phyloP scores from a whole-genome alignment of 1,140 invertebrate genomes.

The Drosophila seguyi region DNA sequence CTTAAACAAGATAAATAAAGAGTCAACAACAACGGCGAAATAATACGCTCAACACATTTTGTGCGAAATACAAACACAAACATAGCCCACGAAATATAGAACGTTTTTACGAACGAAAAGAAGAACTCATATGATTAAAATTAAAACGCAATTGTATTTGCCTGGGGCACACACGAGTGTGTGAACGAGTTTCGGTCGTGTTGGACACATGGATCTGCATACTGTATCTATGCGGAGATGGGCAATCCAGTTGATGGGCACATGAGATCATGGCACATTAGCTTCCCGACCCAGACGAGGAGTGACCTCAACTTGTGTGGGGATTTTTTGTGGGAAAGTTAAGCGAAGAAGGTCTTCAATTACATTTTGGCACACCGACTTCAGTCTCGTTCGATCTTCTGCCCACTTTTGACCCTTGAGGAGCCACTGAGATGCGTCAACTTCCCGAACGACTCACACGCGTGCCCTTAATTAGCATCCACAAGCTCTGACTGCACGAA shows the following conservation, averaged over 20 bases:
- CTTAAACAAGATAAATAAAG: slow-evolving; percentile 38
- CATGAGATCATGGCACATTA: slow-evolving; percentile 69
- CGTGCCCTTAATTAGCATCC: slow-evolving; percentile 67
- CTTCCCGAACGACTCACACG: slow-evolving; percentile 41
- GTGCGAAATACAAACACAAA: slow-evolving; percentile 40
- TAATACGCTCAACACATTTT: slow-evolving; percentile 69
- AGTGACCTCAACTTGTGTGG: slow-evolving; percentile 29
- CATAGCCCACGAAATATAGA: slow-evolving; percentile 40
- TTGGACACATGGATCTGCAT: slow-evolving; percentile 18
- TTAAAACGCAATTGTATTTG: slow-evolving; percentile 77
- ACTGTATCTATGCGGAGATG: slow-evolving; percentile 41
- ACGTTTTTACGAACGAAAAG: slow-evolving; percentile 43
- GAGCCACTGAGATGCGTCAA: slow-evolving; percentile 24
- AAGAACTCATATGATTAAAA: slow-evolving; percentile 64
- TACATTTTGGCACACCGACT: slow-evolving; percentile 14
- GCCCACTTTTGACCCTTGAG: slow-evolving; percentile 57
- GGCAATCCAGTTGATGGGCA: slow-evolving; percentile 40
- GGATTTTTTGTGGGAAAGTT: slow-evolving; percentile 21
- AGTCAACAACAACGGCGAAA: slow-evolving; percentile 40
- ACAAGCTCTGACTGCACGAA: slow-evolving; percentile 28
- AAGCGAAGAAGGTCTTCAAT: slow-evolving; percentile 23
- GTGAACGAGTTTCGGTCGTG: slow-evolving; percentile 25
- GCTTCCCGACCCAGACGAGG: slow-evolving; percentile 2
- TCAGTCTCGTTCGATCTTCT: not conserved
- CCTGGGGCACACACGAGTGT: slow-evolving; percentile 29